Percentiles rank a stretch among this genome's conserved stretches.
These are phyloP conservation scores for Accipiter virgatus DNA, from an alignment of 2,113 vertebrate species.

Conservation along the genomic window DNA sequence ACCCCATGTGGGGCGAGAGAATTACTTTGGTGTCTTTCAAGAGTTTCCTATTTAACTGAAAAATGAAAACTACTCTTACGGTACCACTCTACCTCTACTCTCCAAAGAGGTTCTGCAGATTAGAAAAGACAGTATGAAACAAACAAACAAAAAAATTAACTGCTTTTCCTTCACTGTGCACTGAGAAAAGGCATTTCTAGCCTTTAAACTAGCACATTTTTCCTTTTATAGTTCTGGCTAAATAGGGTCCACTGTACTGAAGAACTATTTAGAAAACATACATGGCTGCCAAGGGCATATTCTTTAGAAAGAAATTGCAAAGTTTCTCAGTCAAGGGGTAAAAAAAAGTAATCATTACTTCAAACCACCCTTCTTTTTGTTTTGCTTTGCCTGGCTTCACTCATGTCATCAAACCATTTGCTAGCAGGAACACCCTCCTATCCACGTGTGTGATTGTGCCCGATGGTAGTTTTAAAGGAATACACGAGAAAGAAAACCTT, in stretches of 20 bases:
- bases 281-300: background rate
- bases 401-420: background rate
- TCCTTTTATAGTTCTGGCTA: background rate
- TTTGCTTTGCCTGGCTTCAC: background rate
- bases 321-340: background rate
- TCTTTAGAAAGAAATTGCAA: background rate
- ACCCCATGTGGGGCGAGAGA: background rate
- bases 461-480: background rate
- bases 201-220: background rate
- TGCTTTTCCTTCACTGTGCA: background rate
- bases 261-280: background rate
- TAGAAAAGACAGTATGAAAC: background rate
- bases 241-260: background rate
- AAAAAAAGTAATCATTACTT: background rate
- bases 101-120: background rate
- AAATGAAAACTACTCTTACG: background rate
- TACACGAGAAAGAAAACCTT: background rate
- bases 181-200: background rate
- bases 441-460: fast-evolving
- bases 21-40: background rate
- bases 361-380: background rate
- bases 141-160: background rate
- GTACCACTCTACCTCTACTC: background rate
- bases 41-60: background rate
- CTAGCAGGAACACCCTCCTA: background rate